Evolutionary conservation across 2,797 vertebrate species (phyloP).

Genomic region (Mormyrus hasselquistii): DNA sequence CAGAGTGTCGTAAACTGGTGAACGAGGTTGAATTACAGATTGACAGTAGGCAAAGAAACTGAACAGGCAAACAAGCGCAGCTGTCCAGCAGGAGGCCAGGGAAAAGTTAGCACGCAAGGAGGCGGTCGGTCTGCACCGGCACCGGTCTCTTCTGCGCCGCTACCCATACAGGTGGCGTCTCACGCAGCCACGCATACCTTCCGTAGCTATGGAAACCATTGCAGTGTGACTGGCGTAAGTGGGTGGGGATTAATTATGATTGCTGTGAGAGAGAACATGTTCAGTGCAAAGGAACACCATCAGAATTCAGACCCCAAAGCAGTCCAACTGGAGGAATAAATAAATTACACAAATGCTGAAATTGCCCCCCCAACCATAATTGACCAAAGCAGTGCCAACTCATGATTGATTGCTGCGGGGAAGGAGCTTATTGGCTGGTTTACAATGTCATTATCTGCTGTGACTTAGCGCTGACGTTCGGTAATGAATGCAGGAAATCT

Average conservation of each 20-base stretch:
- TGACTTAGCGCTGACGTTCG: slow-evolving; percentile 40
- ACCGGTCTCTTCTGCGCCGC: background rate
- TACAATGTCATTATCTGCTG: slow-evolving; percentile 48
- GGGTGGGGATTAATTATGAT: slow-evolving; percentile 28
- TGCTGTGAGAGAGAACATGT: slow-evolving; percentile 6
- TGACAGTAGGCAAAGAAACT: background rate
- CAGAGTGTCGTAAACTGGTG: background rate
- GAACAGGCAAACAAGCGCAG: background rate
- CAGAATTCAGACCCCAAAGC: slow-evolving; percentile 23
- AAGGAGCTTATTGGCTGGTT: slow-evolving; percentile 48
- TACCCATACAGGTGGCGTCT: background rate
- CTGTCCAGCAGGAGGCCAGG: background rate
- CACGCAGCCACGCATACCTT: slow-evolving; percentile 2
- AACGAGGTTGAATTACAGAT: background rate
- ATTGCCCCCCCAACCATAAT: slow-evolving; percentile 24
- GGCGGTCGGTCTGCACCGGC: background rate
- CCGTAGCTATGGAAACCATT: slow-evolving; percentile 8
- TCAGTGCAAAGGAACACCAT: background rate
- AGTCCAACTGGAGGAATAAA: slow-evolving; percentile 26
- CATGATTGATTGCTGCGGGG: slow-evolving; percentile 50
- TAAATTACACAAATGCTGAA: slow-evolving; percentile 16
- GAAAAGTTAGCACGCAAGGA: background rate
- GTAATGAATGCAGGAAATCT: slow-evolving; percentile 54
- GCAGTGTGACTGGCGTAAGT: background rate
- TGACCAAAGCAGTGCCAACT: slow-evolving; percentile 39